Conservation (phyloP, 2,888 invertebrate species). For the Dicyrtomina minuta region DNA sequence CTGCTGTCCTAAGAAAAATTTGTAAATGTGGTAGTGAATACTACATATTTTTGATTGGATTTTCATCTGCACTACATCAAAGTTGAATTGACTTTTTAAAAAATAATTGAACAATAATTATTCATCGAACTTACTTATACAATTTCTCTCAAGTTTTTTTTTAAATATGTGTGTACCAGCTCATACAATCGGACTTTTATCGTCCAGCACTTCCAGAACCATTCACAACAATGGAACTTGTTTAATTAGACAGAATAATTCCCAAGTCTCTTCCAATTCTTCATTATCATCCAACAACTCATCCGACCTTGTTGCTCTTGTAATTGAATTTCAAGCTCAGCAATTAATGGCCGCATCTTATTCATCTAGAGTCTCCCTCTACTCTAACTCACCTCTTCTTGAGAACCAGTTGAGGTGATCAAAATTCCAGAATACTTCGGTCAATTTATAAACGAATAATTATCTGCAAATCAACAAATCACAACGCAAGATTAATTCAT, state of each 20-base stretch:
- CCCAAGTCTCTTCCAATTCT: too few species aligned
- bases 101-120: neutral
- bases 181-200: constrained; percentile 10
- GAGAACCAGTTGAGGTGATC: constrained; percentile 17
- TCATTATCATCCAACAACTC: constrained; percentile 3
- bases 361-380: constrained; percentile 3
- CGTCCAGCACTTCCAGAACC: constrained; percentile 2
- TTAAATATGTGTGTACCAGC: constrained; percentile 18
- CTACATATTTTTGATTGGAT: too few species aligned
- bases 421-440: too few species aligned
- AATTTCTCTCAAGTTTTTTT: neutral
- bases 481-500: too few species aligned
- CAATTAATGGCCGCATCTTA: neutral
- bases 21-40: too few species aligned
- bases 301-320: constrained; percentile 6
- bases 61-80: too few species aligned
- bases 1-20: too few species aligned
- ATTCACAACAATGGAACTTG: constrained; percentile 22
- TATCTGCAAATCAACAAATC: too few species aligned
- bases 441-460: too few species aligned
- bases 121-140: constrained; percentile 6
- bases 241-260: too few species aligned
- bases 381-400: too few species aligned
- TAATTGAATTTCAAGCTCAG: constrained; percentile 6
- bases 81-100: too few species aligned